Evolutionary conservation across 1,140 invertebrate species (phyloP).

Genomic region (Sarcophaga peregrina): DNA sequence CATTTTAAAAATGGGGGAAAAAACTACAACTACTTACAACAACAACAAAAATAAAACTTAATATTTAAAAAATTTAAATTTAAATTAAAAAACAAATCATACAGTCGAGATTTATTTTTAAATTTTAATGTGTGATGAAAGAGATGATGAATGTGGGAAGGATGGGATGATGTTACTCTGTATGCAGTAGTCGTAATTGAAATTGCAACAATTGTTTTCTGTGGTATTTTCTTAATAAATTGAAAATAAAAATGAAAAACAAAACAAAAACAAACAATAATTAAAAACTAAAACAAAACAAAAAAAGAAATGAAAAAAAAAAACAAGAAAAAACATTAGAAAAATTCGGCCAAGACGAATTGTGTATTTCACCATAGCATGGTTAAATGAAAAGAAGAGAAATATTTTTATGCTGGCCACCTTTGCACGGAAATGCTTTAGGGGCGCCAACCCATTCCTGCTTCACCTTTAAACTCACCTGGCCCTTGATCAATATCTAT

Average conservation of each 20-base stretch:
- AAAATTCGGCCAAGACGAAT: constrained; percentile 2
- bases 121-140: constrained; percentile 16
- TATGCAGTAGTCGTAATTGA: neutral
- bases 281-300: constrained; percentile 26
- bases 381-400: no score
- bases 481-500: no score
- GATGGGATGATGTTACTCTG: neutral
- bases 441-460: no score
- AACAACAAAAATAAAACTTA: neutral
- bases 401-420: no score
- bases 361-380: no score
- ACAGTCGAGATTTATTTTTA: constrained; percentile 5
- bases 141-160: neutral
- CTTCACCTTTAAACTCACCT: no score
- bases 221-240: constrained; percentile 32
- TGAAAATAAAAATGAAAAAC: no score
- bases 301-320: neutral
- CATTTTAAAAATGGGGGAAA: constrained; percentile 63
- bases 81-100: neutral
- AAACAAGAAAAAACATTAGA: neutral
- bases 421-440: no score
- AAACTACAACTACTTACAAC: no score
- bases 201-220: constrained; percentile 27
- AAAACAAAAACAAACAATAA: constrained; percentile 28
- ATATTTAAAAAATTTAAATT: neutral